These are phyloP conservation scores for Agrypnus murinus DNA, from an alignment of 2,888 invertebrate genomes.

Conservation along the genomic window DNA sequence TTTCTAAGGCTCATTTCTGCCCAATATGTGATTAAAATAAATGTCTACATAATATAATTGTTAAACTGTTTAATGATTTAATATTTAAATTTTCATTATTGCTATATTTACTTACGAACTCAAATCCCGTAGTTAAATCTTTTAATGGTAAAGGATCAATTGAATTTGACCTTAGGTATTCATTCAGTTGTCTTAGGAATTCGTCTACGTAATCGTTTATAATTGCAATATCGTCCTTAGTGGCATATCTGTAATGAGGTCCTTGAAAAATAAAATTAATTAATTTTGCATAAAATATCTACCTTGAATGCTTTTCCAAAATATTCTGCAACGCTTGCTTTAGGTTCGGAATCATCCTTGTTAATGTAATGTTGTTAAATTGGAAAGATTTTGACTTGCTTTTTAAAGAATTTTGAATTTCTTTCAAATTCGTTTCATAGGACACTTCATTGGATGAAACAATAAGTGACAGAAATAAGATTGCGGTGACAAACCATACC, in stretches of 20 bases:
- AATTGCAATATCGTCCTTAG: slow-evolving; percentile 15
- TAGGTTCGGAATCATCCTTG: not conserved
- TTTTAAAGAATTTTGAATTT: not conserved
- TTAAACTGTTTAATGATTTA: too few relatives aligned
- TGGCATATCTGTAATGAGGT: not conserved
- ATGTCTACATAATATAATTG: too few relatives aligned
- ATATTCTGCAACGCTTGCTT: too few relatives aligned
- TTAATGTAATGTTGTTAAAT: not conserved
- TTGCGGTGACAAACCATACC: not conserved
- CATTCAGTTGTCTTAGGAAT: not conserved
- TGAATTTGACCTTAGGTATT: not conserved
- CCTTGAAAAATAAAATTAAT: too few relatives aligned
- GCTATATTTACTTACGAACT: slow-evolving; percentile 20
- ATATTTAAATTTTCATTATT: too few relatives aligned
- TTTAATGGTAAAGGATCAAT: slow-evolving; percentile 17
- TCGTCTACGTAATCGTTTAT: slow-evolving; percentile 34
- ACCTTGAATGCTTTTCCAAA: too few relatives aligned
- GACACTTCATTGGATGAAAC: not conserved
- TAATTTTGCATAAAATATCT: too few relatives aligned
- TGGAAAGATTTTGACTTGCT: not conserved
- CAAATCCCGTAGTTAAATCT: slow-evolving; percentile 42
- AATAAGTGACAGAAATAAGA: not conserved
- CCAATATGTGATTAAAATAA: not conserved
- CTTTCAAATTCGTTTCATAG: not conserved
- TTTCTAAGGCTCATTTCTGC: slow-evolving; percentile 72